Evolutionary conservation across 1,140 invertebrate species (phyloP).

Genomic region (Dendrolimus punctatus): DNA sequence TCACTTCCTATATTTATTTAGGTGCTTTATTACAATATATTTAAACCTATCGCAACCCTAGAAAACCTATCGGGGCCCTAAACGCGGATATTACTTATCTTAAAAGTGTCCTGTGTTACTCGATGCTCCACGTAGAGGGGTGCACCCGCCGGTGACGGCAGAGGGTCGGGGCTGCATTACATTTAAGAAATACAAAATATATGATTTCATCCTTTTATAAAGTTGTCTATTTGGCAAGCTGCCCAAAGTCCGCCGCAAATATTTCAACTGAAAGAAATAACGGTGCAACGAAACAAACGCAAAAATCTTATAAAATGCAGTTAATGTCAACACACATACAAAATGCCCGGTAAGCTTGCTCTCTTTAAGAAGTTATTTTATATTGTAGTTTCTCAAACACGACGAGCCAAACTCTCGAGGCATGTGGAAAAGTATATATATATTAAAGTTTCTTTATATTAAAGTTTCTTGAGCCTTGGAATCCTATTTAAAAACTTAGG

Average conservation of each 20-base stretch:
- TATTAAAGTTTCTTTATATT: no score
- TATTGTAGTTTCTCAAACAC: conserved; percentile 32
- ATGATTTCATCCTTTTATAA: conserved; percentile 48
- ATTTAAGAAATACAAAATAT: conserved; percentile 29
- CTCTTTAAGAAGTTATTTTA: conserved; percentile 39
- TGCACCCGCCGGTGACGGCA: no score
- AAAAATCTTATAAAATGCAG: conserved; percentile 62
- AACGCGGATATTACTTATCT: no score
- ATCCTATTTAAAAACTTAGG: no score
- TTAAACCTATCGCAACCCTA: no score
- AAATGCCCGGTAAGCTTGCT: conserved; percentile 33
- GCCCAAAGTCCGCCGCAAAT: conserved; percentile 42
- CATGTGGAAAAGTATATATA: no score
- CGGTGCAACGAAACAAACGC: conserved; percentile 48
- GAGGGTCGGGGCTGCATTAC: conserved; percentile 7
- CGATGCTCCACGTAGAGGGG: no score
- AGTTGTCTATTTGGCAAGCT: conserved; percentile 56
- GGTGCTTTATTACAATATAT: no score
- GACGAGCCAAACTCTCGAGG: not conserved
- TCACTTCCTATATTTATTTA: no score
- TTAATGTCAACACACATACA: conserved; percentile 58
- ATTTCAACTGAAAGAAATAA: conserved; percentile 53
- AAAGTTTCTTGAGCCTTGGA: no score
- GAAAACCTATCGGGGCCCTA: no score
- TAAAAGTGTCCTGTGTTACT: no score